Evolutionary conservation across 23 tunicate genomes (phyloP).

Genomic region (Trididemnum nubilum): DNA sequence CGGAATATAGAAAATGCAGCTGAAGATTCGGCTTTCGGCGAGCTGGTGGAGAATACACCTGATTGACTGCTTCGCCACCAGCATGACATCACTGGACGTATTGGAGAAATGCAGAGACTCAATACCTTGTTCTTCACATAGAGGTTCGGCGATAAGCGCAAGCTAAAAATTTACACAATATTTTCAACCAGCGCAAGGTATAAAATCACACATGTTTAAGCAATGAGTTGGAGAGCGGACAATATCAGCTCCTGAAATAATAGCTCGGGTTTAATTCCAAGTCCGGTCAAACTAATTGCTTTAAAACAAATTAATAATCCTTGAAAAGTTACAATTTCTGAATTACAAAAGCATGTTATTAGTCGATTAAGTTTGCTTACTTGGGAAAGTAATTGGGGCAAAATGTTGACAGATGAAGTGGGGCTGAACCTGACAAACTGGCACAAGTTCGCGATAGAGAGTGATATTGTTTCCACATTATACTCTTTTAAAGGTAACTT

Average conservation of each 20-base stretch:
- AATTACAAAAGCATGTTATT: too few relatives aligned
- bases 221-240: neutral
- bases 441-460: constrained; percentile 68
- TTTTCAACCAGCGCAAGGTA: too few relatives aligned
- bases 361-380: too few relatives aligned
- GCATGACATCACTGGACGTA: neutral
- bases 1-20: constrained; percentile 41
- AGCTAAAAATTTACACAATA: constrained; percentile 20
- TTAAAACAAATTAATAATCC: too few relatives aligned
- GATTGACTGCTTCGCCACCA: constrained; percentile 70
- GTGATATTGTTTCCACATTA: constrained; percentile 31
- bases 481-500: constrained; percentile 25
- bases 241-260: too few relatives aligned
- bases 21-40: constrained; percentile 49
- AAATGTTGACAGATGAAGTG: constrained; percentile 44
- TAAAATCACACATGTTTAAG: neutral
- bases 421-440: constrained; percentile 63
- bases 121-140: constrained; percentile 11
- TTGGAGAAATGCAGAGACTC: neutral
- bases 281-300: too few relatives aligned
- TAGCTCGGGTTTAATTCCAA: too few relatives aligned
- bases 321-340: too few relatives aligned
- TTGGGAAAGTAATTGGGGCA: constrained; percentile 45
- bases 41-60: constrained; percentile 70
- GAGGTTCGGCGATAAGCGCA: constrained; percentile 43